Base-by-base conservation (phyloP, 2,797 vertebrate genomes). In the Buphagus erythrorhynchus region DNA sequence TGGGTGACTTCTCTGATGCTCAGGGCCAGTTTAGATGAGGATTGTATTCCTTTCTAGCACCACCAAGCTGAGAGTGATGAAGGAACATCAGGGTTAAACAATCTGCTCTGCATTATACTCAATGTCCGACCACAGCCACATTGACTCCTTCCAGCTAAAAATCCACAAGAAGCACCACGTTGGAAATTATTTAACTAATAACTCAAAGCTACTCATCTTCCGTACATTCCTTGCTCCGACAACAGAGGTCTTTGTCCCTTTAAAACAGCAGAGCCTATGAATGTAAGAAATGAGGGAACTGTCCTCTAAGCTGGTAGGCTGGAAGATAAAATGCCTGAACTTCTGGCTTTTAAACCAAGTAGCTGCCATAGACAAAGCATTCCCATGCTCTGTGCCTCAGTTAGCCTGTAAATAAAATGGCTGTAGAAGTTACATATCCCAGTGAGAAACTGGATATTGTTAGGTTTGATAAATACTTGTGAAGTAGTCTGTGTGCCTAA, bases 91-190 rank as follows among this genome's bases (percentile, higher is more conserved):
- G 92, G 58, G 92, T 93, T 91, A 95, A 96, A 67, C 1, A 10
- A 63, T 83, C 81, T 75, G 85, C 85, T 89, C 72, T 90, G 61
- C 72, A 40, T 61, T 76, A 61, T 17, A 33, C 25, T 94, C 57
- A 14, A 3, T 20, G 31, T 91, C 87, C n/a, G 36, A 84, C 91
- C 91, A 88, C 91, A 94, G 75, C 66, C 72, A 81, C 75, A 38
- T 3, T 35, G 85, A 82, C 55, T 96, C 65, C 75, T 96, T 95
- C 91, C 94, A 94, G 72, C 85, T 78, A 80, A 88, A 88, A 93
- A 94, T 86, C 51, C 89, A 78, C 88, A 80, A 91, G 86, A 76
- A 92, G 46, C 38, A 31, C 58, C 1, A 0, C 25, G 66, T 6
- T 96, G 89, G 85, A 95, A 95, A 93, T 90, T 13, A 80, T 68